These are phyloP conservation scores for Anorthoa munda DNA, from an alignment of 2,888 invertebrate genomes.

Conservation along the genomic window DNA sequence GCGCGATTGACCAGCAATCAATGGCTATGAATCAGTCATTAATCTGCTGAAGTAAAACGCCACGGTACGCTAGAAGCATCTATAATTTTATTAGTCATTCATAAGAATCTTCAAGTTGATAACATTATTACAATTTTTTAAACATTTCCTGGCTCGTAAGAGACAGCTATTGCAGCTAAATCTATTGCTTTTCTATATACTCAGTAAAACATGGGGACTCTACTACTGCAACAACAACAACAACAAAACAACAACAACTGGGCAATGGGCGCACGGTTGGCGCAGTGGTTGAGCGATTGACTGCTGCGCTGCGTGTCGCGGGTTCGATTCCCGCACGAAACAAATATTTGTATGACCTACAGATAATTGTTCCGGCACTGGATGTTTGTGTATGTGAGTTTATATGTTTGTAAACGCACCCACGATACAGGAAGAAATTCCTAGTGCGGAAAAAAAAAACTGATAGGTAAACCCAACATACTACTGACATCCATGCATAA, in stretches of 20 bases:
- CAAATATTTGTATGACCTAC: too few relatives aligned
- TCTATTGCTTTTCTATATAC: background rate
- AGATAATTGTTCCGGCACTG: too few relatives aligned
- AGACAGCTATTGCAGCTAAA: too few relatives aligned
- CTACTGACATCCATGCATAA: conserved; percentile 40
- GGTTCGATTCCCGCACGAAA: too few relatives aligned
- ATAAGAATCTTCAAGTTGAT: conserved; percentile 1
- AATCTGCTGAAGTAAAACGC: conserved; percentile 1
- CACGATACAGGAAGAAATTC: too few relatives aligned
- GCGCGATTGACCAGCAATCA: conserved; percentile 11
- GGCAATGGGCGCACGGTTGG: too few relatives aligned
- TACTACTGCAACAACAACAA: background rate
- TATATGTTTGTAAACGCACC: too few relatives aligned
- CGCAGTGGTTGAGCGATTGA: too few relatives aligned
- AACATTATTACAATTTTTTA: background rate
- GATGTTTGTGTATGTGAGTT: too few relatives aligned
- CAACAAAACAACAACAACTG: too few relatives aligned
- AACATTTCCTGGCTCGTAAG: background rate
- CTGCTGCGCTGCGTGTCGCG: too few relatives aligned
- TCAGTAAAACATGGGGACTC: background rate
- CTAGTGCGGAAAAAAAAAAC: too few relatives aligned
- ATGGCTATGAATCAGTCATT: conserved; percentile 7
- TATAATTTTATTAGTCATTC: conserved; percentile 15
- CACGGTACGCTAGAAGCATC: background rate
- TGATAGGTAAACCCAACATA: conserved; percentile 11